Conservation (phyloP, 2,113 vertebrate species). For the Ictidomys tridecemlineatus region DNA sequence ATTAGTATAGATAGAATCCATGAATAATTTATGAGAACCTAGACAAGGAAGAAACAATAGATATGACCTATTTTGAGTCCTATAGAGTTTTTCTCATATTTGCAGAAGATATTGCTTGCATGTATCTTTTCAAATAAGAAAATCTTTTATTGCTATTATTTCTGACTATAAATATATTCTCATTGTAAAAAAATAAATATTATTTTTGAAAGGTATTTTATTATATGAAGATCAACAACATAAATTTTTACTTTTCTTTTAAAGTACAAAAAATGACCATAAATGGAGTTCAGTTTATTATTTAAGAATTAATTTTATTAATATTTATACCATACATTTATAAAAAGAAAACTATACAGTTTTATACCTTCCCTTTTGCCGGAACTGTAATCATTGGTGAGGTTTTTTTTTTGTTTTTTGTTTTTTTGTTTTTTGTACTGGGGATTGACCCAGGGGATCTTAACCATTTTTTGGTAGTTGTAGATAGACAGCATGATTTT, state of each 20-base stretch:
- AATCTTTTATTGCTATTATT: slow-evolving; percentile 29
- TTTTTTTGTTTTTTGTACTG: not conserved
- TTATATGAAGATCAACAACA: slow-evolving; percentile 1
- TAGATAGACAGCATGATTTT: too few species aligned
- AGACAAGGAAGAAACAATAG: slow-evolving; percentile 61
- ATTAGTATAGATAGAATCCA: slow-evolving; percentile 47
- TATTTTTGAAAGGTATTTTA: not conserved
- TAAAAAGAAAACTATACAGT: slow-evolving; percentile 2
- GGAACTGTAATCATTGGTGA: not conserved
- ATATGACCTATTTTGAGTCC: slow-evolving; percentile 51
- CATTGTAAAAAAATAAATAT: slow-evolving; percentile 21
- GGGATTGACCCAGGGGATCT: not conserved
- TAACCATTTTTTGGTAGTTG: too few species aligned
- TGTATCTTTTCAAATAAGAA: slow-evolving; percentile 58
- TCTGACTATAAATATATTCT: slow-evolving; percentile 48
- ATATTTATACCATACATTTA: slow-evolving; percentile 22
- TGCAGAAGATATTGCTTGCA: slow-evolving; percentile 40
- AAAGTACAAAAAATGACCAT: not conserved
- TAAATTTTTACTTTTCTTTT: not conserved
- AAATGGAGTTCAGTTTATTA: not conserved
- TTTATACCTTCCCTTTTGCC: slow-evolving; percentile 23
- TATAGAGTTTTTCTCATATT: slow-evolving; percentile 42
- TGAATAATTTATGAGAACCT: slow-evolving; percentile 72
- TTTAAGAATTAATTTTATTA: slow-evolving; percentile 47
- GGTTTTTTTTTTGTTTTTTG: too few species aligned